Evolutionary conservation across 2,888 invertebrate species (phyloP).

Genomic region (Argyresthia goedartella): DNA sequence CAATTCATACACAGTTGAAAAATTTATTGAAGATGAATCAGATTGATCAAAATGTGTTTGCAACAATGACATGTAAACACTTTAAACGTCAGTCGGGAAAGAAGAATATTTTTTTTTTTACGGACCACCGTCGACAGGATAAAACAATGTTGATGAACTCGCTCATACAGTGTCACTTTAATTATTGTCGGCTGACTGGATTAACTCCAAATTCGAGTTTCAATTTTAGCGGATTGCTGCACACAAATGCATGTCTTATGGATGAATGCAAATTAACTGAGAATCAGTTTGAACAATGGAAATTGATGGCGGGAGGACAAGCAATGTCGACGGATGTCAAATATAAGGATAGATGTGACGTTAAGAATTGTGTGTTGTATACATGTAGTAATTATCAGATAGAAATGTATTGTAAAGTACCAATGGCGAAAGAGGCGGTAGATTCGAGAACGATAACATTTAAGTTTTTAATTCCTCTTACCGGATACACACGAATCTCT

Average conservation of each 20-base stretch:
- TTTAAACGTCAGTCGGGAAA: no score
- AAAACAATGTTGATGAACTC: no score
- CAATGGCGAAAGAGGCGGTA: no score
- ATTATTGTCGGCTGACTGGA: constrained; percentile 17
- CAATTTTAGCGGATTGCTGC: constrained; percentile 6
- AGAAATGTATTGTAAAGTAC: constrained; percentile 4
- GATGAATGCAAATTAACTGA: constrained; percentile 21
- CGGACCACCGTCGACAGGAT: no score
- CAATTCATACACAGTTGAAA: no score
- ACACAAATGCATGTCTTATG: constrained; percentile 24
- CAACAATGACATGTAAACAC: no score
- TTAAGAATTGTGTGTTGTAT: constrained; percentile 8
- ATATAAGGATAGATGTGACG: constrained; percentile 6
- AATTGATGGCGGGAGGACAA: constrained; percentile 7
- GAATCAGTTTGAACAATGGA: constrained; percentile 13
- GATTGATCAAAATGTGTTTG: no score
- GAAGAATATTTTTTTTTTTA: no score
- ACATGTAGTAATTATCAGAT: constrained; percentile 10
- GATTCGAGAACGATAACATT: no score
- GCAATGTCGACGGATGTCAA: constrained; percentile 12
- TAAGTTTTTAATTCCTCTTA: no score
- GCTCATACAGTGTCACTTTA: constrained; percentile 12
- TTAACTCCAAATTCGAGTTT: constrained; percentile 10
- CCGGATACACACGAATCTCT: no score
- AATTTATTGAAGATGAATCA: no score